Conservation (phyloP, 2,113 vertebrate species). For the Ctenomys sociabilis region DNA sequence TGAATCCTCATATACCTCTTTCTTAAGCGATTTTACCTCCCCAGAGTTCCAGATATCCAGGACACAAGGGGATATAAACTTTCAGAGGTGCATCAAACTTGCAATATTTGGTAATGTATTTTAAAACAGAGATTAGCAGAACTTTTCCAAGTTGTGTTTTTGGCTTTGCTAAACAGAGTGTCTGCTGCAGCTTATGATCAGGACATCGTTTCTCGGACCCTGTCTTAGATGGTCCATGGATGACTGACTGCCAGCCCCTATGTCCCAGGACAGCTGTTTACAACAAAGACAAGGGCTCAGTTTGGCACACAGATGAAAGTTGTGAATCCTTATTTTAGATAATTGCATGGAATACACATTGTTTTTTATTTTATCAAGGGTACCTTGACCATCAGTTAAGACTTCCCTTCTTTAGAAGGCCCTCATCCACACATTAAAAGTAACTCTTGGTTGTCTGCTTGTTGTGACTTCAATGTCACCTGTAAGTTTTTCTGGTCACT, state of each 20-base stretch:
- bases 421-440: not conserved
- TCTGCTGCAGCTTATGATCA: not conserved
- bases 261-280: not conserved
- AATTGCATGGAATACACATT: not conserved
- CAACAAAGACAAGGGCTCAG: not conserved
- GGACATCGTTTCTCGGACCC: not conserved
- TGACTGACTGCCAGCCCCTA: too few relatives aligned
- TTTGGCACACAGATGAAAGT: not conserved
- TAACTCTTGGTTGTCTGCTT: not conserved
- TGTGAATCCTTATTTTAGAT: not conserved
- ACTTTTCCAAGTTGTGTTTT: not conserved
- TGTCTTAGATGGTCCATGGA: not conserved
- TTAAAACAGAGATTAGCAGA: conserved; percentile 16
- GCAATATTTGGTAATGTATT: not conserved
- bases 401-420: not conserved
- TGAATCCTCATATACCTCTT: not conserved
- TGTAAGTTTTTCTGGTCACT: not conserved
- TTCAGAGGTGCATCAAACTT: not conserved
- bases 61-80: not conserved
- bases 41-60: not conserved
- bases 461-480: not conserved
- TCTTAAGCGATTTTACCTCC: not conserved
- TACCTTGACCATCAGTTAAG: not conserved
- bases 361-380: not conserved
- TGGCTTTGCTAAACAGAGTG: not conserved